Evolutionary conservation across 1,140 invertebrate genomes (phyloP), one percentile per base, ranked within the genome.

Genomic region (Magallana angulata): DNA sequence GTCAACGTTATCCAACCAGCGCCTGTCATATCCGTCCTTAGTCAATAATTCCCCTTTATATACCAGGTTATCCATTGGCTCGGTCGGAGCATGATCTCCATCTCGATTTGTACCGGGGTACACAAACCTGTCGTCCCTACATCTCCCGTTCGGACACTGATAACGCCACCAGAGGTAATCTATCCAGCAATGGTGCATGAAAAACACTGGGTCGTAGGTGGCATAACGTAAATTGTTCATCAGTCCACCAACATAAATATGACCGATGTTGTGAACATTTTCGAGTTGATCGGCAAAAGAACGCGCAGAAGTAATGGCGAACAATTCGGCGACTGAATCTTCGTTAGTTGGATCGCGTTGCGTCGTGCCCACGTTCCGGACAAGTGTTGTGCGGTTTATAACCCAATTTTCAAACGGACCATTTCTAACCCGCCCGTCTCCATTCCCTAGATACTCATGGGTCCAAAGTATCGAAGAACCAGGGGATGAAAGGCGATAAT

Each of bases 121-220:
- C 18, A 18, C 62, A 14, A 14, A 64, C 18, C 62, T 2, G 36
- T 48, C 36, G 36, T 48, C 36, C 5, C 36, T 48, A 48, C 36
- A 48, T 2, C 3, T 48, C 2, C 36, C 36, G 36, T 48, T 48
- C 2, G 36, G 62, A 16, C 30, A 30, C 30, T 80, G 76, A 12
- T 12, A 16, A 12, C 30, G 14, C 14, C 57, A 80, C 90, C 90
- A 90, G 0, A 90, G 48, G 64, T 84, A 89, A 60, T 90, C 90
- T 16, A 89, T 86, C 36, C 64, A 88, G 1, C 88, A 88, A 58
- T 90, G 90, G 81, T 89, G 90, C 64, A 90, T 81, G 48, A 85
- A 90, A 62, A 89, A 90, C 56, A 90, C 71, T 9, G 88, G 88
- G 64, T 90, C 90, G 48, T 86, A 62, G 7, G 88, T 58, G 5